Evolutionary conservation across 1,140 invertebrate species (phyloP), one percentile per base, ranked within the genome.

Genomic region (Rhopalosiphum maidis): DNA sequence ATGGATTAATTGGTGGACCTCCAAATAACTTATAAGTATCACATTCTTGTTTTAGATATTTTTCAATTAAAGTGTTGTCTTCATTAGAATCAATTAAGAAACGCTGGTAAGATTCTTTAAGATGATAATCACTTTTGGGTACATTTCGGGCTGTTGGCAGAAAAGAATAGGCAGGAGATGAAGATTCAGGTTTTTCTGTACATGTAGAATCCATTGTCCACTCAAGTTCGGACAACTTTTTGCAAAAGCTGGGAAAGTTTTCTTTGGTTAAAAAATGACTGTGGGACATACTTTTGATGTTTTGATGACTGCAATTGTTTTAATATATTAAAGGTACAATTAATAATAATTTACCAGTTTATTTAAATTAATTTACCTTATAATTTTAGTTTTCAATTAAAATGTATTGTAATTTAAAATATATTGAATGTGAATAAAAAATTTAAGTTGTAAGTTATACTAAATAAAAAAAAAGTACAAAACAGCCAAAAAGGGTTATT

Each of bases 241-340:
- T 93, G 41, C 82, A 93, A 83, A 93, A 86, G 51, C 91, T 93
- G 7, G 91, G 77, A 9, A 93, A 93, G 48, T 93, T 93, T 55
- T 93, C 91, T 93, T 93, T 93, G 82, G 91, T 93, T 93, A 93
- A 93, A 37, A 86, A 93, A 93, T 93, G 91, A 55, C 68, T 93
- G 37, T 93, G 91, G n/a, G 91, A 93, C 91, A 93, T 93, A 41
- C 82, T 93, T 85, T 83, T 93, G 46, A 51, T 77, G 60, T n/a
- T 83, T 85, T 23, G 9, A 25, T 83, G 41, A 93, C 91, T 93
- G 54, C 22, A 91, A 83, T 83, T 83, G 11, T 23, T 43, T 0
- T 30, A 0, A 46, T 86, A 30, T n/a, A n/a, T 30, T 51, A 90
- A 54, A 37, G 22, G 22, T 23, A 41, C 35, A 54, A 35, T 21